Conservation (phyloP, 2,113 vertebrate species). For the Anoura caudifer region DNA sequence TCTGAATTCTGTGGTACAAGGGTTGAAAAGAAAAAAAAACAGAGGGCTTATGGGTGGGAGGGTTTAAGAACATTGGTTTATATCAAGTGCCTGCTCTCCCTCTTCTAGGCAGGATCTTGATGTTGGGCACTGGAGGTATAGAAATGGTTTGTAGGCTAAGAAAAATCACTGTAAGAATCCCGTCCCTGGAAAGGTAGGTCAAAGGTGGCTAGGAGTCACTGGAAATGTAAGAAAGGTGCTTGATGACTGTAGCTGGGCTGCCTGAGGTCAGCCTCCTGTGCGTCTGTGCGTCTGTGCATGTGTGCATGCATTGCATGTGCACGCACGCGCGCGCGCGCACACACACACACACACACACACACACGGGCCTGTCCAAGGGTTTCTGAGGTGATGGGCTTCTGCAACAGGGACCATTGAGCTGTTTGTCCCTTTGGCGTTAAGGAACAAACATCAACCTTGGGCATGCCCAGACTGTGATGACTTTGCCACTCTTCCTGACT, state of each 20-base stretch:
- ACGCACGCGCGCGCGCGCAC: no score
- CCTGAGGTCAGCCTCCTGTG: not conserved
- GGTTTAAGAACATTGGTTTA: not conserved
- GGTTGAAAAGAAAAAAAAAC: not conserved
- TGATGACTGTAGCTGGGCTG: not conserved
- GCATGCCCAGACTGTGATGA: not conserved
- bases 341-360: no score
- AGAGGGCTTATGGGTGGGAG: not conserved
- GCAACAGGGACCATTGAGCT: no score
- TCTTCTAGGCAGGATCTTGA: not conserved
- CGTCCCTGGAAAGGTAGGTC: not conserved
- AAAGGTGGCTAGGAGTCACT: no score
- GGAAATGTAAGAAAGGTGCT: not conserved
- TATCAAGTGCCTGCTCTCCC: not conserved
- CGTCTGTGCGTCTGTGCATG: not conserved
- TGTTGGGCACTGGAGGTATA: not conserved
- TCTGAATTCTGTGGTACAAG: not conserved
- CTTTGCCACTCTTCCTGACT: not conserved
- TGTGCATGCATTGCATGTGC: fast-evolving
- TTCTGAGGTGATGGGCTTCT: not conserved
- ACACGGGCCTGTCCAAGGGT: not conserved
- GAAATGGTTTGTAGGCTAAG: not conserved
- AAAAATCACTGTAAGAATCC: not conserved
- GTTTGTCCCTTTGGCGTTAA: not conserved
- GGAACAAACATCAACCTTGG: not conserved